Evolutionary conservation across 2,797 vertebrate species (phyloP).

Genomic region (Manis pentadactyla): DNA sequence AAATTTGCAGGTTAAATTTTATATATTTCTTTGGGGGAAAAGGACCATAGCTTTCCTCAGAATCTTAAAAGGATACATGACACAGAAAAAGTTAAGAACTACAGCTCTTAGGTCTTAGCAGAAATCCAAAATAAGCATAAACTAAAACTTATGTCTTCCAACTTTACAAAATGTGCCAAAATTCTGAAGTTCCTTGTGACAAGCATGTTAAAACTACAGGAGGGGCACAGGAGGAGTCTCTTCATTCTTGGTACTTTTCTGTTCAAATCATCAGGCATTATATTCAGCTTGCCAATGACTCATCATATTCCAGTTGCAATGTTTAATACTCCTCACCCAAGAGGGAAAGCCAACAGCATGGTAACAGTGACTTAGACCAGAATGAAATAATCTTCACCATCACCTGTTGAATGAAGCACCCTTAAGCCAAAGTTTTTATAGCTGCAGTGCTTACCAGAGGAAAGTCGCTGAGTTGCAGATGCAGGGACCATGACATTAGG

Average conservation of each 20-base stretch:
- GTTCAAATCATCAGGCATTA: neutral
- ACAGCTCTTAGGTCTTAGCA: neutral
- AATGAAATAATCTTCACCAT: conserved; percentile 15
- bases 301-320: neutral
- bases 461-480: conserved; percentile 87
- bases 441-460: conserved; percentile 87
- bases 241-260: neutral
- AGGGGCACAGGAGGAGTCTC: neutral
- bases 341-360: neutral
- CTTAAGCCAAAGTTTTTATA: neutral
- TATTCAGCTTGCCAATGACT: neutral
- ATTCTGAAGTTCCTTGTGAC: neutral
- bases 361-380: neutral
- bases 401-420: neutral
- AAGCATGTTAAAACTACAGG: neutral
- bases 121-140: neutral
- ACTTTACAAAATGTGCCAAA: neutral
- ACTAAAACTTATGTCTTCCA: conserved; percentile 13
- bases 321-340: neutral
- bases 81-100: conserved; percentile 12
- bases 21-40: neutral
- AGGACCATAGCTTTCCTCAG: neutral
- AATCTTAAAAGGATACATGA: conserved; percentile 35
- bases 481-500: conserved; percentile 75
- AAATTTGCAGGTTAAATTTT: conserved; percentile 33